Evolutionary conservation across 2,888 invertebrate genomes (phyloP).

Genomic region (Cylloceria caligata): DNA sequence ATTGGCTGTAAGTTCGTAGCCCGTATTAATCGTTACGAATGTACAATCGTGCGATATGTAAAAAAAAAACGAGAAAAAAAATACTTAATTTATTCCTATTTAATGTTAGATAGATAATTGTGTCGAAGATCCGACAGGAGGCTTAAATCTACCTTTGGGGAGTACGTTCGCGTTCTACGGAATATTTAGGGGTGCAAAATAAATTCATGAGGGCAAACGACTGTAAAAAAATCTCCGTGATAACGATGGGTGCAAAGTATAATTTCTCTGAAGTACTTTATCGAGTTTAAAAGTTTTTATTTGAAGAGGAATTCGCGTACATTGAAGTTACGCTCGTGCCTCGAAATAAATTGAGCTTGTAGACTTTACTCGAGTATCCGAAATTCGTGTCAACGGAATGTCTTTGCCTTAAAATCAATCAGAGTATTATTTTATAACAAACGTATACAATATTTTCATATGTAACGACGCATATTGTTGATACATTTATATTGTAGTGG

Average conservation of each 20-base stretch:
- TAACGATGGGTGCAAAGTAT: conserved; percentile 63
- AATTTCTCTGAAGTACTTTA: conserved; percentile 42
- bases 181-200: neutral
- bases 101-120: conserved; percentile 64
- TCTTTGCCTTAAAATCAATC: conserved; percentile 63
- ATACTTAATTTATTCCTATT: conserved; percentile 67
- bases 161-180: conserved; percentile 29
- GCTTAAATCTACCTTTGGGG: conserved; percentile 14
- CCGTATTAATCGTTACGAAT: conserved; percentile 31
- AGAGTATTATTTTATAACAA: conserved; percentile 71
- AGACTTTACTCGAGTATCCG: conserved; percentile 26
- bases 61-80: conserved; percentile 43
- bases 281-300: conserved; percentile 40
- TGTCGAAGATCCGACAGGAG: conserved; percentile 16
- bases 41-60: conserved; percentile 45
- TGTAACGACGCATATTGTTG: conserved; percentile 68
- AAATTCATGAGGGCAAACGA: neutral
- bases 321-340: conserved; percentile 15
- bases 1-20: neutral
- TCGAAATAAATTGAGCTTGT: conserved; percentile 42
- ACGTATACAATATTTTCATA: conserved; percentile 69
- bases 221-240: conserved; percentile 37
- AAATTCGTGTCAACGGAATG: conserved; percentile 49
- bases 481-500: conserved; percentile 64
- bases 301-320: conserved; percentile 4